Evolutionary conservation across 2,888 invertebrate genomes (phyloP).

Genomic region (Odontocerum albicorne): DNA sequence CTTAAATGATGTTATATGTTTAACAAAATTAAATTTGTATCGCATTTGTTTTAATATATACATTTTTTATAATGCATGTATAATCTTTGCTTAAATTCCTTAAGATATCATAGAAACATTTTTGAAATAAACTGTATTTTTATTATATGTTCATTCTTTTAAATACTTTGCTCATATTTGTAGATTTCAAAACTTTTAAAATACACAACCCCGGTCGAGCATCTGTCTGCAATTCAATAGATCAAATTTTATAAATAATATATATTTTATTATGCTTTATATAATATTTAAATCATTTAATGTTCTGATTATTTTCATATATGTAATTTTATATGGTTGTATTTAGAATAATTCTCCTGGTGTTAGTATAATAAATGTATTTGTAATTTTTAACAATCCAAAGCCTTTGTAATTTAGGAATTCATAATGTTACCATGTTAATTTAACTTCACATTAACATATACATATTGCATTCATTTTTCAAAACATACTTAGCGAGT

Average conservation of each 20-base stretch:
- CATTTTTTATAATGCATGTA: neutral
- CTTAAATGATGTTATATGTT: constrained; percentile 4
- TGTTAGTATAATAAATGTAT: constrained; percentile 24
- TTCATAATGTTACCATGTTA: constrained; percentile 32
- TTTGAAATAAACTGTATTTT: neutral
- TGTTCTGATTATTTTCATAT: constrained; percentile 20
- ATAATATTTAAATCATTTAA: neutral
- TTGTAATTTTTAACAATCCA: constrained; percentile 31
- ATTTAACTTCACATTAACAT: constrained; percentile 13
- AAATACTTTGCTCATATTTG: neutral
- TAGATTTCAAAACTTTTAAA: neutral
- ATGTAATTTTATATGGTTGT: constrained; percentile 30
- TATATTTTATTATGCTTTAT: neutral
- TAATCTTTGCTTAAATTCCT: neutral
- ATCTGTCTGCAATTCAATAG: neutral
- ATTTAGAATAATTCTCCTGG: constrained; percentile 27
- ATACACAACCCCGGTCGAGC: neutral
- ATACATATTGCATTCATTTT: too few relatives aligned
- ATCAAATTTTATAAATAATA: constrained; percentile 4
- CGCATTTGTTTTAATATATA: neutral
- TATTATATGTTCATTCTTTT: constrained; percentile 1
- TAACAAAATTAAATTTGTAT: neutral
- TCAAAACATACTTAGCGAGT: too few relatives aligned
- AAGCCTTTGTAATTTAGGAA: constrained; percentile 36
- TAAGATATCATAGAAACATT: too few relatives aligned